Evolutionary conservation across 2,797 vertebrate species (phyloP), one percentile per base, ranked within the genome.

Genomic region (Sebastiscus albofasciatus): DNA sequence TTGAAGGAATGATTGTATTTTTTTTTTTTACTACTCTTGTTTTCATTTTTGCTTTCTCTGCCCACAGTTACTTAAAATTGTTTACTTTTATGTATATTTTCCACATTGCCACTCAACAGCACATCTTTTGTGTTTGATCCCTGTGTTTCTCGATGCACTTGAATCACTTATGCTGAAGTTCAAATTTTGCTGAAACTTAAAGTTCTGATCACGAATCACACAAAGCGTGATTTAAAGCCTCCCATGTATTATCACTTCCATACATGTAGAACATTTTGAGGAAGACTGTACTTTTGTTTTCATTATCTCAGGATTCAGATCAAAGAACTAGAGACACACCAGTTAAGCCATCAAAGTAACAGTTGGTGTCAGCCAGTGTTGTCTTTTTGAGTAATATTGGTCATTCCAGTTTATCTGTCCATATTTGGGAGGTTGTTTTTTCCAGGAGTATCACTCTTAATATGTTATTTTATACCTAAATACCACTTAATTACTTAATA

Each of bases 91-190:
- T 54, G 14, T 8, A n/a, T 14, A 22, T 36, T 71, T 22, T 4
- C 8, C 10, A 34, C 36, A 31, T 66, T 67, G 54, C 33, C 60
- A 70, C 52, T 68, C 39, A 62, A 18, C 55, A 3, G n/a, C 72
- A 68, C 33, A 16, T 80, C 4, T 68, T 49, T 24, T 73, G n/a
- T 76, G 27, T 77, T 79, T 58, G 31, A 64, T 66, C 33, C 52
- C 12, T 52, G 10, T 69, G 54, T 73, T 20, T 68, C 6, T 65
- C 42, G 5, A 72, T 85, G 75, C 73, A 87, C 89, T 91, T 85
- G 4, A 89, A 91, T 88, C 87, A 88, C 72, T 84, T 79, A 80
- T 88, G 91, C 90, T 92, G 87, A 79, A 75, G 67, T 27, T 67
- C 14, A 61, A 18, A 49, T 33, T 68, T 67, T 81, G 74, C 72